A percentile compares a stretch with the other conserved stretches of the same genome.
phyloP scores from a whole-genome alignment of 2,113 vertebrate genomes.

The Python bivittatus region DNA sequence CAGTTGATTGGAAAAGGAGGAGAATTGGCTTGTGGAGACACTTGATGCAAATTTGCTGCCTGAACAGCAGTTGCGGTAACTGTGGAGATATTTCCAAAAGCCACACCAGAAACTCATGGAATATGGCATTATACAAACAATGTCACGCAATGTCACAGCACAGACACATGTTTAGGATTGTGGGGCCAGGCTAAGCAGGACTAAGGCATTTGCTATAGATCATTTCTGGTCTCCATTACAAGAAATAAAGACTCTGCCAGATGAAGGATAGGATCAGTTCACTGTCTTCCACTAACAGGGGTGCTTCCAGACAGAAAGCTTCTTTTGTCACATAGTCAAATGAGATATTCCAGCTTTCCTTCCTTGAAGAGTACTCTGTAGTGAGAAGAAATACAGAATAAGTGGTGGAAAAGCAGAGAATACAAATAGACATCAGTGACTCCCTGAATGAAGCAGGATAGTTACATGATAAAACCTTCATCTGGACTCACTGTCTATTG shows the following conservation, averaged over 20 bases:
- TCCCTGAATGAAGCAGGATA: background rate
- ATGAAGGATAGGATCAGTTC: background rate
- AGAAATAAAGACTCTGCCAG: slow-evolving; percentile 9
- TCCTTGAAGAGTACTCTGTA: background rate
- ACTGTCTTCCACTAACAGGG: background rate
- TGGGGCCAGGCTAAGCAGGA: background rate
- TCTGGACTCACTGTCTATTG: slow-evolving; percentile 13
- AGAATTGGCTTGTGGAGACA: background rate
- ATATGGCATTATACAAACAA: slow-evolving; percentile 1
- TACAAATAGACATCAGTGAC: background rate
- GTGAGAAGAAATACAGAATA: background rate
- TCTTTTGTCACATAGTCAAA: background rate
- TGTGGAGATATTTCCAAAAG: background rate
- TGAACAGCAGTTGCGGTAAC: slow-evolving; percentile 5
- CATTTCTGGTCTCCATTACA: slow-evolving; percentile 19
- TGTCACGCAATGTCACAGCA: background rate
- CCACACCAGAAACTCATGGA: slow-evolving; percentile 6
- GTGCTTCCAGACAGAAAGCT: background rate
- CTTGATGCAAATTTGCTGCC: slow-evolving; percentile 16
- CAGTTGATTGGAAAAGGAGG: background rate
- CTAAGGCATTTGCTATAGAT: background rate
- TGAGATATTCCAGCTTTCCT: background rate
- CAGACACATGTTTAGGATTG: background rate
- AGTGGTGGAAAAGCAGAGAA: background rate
- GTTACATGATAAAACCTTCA: background rate